Percentiles rank a stretch among this genome's conserved stretches.
Evolutionary conservation across 1,140 invertebrate genomes (phyloP).

Genomic region (Drosophila simulans): DNA sequence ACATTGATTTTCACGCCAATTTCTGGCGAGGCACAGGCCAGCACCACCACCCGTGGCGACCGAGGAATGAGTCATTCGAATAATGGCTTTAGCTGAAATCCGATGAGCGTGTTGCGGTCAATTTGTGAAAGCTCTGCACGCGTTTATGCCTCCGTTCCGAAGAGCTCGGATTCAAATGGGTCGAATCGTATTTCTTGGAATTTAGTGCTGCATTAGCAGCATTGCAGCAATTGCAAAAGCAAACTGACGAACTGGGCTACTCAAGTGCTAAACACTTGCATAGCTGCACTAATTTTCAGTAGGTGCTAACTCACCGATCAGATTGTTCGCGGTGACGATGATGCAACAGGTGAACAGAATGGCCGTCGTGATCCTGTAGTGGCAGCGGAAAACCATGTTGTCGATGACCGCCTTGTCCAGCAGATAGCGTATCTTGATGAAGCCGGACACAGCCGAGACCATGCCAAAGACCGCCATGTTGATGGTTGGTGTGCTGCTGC

Average conservation of each 20-base stretch:
- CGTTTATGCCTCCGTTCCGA: conserved; percentile 7
- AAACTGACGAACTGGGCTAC: conserved; percentile 25
- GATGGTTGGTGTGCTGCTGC: conserved; percentile 43
- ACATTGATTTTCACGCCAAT: conserved; percentile 50
- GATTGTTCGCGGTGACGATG: conserved; percentile 94
- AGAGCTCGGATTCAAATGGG: conserved; percentile 39
- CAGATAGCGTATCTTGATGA: conserved; percentile 93
- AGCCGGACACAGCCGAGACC: conserved; percentile 93
- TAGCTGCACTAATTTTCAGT: conserved; percentile 54
- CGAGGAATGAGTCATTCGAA: conserved; percentile 49
- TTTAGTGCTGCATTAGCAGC: conserved; percentile 47
- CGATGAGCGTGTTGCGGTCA: conserved; percentile 55
- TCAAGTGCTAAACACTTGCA: conserved; percentile 44
- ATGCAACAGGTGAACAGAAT: conserved; percentile 94
- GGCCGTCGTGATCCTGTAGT: conserved; percentile 95
- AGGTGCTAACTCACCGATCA: conserved; percentile 89
- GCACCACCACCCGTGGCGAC: conserved; percentile 31
- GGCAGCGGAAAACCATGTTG: conserved; percentile 95
- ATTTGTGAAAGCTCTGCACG: conserved; percentile 34
- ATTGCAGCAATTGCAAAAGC: conserved; percentile 42
- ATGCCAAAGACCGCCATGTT: conserved; percentile 93
- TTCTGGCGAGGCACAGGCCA: conserved; percentile 4
- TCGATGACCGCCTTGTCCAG: conserved; percentile 94
- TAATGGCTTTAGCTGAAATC: conserved; percentile 54
- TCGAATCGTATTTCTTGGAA: conserved; percentile 1